Evolutionary conservation across 1,140 invertebrate species (phyloP).

Genomic region (Neodiprion pinetum): DNA sequence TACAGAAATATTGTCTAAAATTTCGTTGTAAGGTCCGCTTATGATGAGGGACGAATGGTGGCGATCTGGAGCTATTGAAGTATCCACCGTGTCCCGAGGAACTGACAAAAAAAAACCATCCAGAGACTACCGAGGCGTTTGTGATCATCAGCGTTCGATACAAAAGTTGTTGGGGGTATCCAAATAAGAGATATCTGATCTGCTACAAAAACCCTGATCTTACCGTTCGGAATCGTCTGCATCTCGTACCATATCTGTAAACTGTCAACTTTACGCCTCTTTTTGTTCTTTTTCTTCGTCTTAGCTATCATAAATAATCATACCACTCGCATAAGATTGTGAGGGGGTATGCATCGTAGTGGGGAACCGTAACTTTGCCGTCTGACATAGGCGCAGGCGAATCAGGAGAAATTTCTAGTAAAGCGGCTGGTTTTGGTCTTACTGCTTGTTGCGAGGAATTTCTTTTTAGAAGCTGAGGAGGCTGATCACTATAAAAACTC

Average conservation of each 20-base stretch:
- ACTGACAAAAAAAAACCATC: slow-evolving; percentile 16
- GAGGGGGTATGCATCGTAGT: background rate
- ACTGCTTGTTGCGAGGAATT: no score
- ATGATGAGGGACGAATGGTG: slow-evolving; percentile 25
- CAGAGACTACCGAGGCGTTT: no score
- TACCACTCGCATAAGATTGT: background rate
- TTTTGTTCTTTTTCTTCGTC: background rate
- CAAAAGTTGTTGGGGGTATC: slow-evolving; percentile 10
- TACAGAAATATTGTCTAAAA: slow-evolving; percentile 15
- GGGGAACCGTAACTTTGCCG: background rate
- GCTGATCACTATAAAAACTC: no score
- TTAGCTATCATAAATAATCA: background rate
- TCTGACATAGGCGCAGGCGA: background rate
- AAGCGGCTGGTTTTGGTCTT: no score
- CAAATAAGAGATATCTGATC: slow-evolving; percentile 22
- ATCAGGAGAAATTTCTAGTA: background rate
- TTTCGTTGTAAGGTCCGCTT: slow-evolving; percentile 16
- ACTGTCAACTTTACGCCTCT: slow-evolving; percentile 1
- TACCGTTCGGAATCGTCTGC: background rate
- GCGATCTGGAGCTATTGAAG: slow-evolving; percentile 11
- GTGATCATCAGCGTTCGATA: slow-evolving; percentile 24
- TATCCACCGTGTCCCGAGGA: slow-evolving; percentile 17
- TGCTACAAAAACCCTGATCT: slow-evolving; percentile 20
- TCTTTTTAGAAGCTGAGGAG: no score
- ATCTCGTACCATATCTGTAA: slow-evolving; percentile 10